Conservation (phyloP, 2,113 vertebrate genomes). For the Caracal caracal region DNA sequence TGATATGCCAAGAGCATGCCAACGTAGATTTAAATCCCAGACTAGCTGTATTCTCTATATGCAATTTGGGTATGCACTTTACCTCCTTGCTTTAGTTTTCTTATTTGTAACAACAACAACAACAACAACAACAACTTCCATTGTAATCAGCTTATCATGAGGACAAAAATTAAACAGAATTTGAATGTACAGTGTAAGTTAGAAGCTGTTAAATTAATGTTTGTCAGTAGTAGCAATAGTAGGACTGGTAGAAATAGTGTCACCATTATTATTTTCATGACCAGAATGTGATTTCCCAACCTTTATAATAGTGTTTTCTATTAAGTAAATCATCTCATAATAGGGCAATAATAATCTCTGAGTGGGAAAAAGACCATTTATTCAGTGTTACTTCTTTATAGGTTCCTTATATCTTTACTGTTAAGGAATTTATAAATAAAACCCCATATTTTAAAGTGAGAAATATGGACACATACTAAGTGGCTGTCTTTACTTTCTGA, state of each 20-base stretch:
- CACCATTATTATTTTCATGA: background rate
- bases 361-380: background rate
- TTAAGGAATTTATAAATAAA: conserved; percentile 17
- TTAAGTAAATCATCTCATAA: background rate
- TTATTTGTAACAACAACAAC: background rate
- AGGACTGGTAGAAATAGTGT: background rate
- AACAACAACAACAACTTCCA: background rate
- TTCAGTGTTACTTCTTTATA: background rate
- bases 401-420: background rate
- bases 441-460: background rate
- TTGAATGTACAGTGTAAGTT: background rate
- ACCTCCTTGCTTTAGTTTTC: background rate
- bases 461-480: conserved; percentile 1
- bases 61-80: background rate
- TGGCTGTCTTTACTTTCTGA: background rate
- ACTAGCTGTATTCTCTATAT: background rate
- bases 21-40: background rate
- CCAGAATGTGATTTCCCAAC: background rate
- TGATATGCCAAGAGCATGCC: background rate
- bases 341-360: background rate
- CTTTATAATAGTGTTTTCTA: background rate
- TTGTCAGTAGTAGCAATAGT: background rate
- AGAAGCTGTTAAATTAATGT: background rate
- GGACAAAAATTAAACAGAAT: conserved; percentile 21
- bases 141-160: background rate